Conservation (phyloP, 2,888 invertebrate species). For the Punctoribates punctum region DNA sequence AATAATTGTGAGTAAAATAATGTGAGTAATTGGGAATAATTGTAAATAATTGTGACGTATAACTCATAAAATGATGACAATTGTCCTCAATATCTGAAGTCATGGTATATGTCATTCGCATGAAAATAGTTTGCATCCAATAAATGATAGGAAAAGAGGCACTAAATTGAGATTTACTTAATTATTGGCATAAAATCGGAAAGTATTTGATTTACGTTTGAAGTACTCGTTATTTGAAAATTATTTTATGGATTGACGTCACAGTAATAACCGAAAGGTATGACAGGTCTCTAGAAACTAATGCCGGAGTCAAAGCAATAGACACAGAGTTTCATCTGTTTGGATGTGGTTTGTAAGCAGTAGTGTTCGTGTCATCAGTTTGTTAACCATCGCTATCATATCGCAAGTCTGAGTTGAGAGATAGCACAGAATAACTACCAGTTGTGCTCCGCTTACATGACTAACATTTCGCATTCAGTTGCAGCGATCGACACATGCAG, state of each 20-base stretch:
- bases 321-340: conserved; percentile 11
- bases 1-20: no score
- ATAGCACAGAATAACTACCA: neutral
- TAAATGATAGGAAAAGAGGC: neutral
- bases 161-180: conserved; percentile 12
- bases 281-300: neutral
- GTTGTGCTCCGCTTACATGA: neutral
- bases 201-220: conserved; percentile 6
- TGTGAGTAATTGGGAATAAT: no score
- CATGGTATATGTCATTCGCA: neutral
- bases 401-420: neutral
- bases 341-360: neutral
- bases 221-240: conserved; percentile 8
- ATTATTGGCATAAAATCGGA: conserved; percentile 24
- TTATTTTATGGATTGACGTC: conserved; percentile 26
- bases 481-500: conserved; percentile 9
- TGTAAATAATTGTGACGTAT: neutral
- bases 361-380: neutral
- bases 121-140: neutral
- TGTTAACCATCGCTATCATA: conserved; percentile 11
- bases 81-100: neutral
- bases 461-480: neutral
- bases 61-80: neutral
- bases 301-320: neutral
- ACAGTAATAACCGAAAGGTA: neutral